phyloP scores from a whole-genome alignment of 2,797 vertebrate genomes.

The Coregonus ussuriensis region DNA sequence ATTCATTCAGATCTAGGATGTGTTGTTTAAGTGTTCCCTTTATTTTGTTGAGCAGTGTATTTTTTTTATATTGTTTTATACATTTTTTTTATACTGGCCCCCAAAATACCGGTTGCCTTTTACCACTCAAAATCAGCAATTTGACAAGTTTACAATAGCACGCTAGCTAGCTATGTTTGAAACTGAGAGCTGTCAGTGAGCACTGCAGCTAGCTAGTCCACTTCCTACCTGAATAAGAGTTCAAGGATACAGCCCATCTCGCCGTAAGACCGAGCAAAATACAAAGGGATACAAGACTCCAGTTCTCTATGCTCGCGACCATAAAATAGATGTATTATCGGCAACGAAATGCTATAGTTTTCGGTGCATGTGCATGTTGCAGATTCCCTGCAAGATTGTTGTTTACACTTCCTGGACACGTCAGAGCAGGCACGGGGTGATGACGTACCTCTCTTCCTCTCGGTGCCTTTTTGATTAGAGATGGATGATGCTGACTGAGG shows the following conservation, averaged over 20 bases:
- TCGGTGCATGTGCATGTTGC: conserved; percentile 8
- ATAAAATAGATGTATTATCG: conserved; percentile 13
- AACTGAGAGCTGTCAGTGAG: no score
- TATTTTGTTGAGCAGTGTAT: no score
- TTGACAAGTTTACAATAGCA: neutral
- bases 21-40: no score
- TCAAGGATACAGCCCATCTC: conserved; percentile 92
- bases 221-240: conserved; percentile 89
- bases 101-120: neutral
- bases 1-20: no score
- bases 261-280: conserved; percentile 82
- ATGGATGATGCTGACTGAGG: neutral
- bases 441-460: conserved; percentile 24
- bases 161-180: no score
- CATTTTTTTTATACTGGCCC: no score
- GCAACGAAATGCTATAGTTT: neutral
- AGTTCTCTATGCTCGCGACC: conserved; percentile 80
- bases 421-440: conserved; percentile 22
- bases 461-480: neutral
- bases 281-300: conserved; percentile 76
- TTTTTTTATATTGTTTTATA: no score
- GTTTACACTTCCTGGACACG: conserved; percentile 55
- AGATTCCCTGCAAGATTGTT: neutral
- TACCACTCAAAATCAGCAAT: neutral
- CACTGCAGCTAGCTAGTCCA: no score